Evolutionary conservation across 2,797 vertebrate species (phyloP).

Genomic region (Sphenopsis melanotis): DNA sequence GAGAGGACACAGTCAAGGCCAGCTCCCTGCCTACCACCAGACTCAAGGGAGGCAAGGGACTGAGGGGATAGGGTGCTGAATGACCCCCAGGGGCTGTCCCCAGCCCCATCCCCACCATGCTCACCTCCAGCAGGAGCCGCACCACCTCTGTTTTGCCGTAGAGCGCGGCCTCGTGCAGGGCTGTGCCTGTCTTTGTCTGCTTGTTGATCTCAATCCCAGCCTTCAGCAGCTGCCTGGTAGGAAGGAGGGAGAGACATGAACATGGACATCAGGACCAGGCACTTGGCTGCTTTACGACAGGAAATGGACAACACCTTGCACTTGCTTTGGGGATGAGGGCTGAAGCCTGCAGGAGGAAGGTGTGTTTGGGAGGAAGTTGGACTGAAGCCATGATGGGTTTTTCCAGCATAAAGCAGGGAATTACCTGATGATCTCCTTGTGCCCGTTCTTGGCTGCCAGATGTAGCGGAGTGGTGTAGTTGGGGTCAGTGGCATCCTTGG

Average conservation of each 20-base stretch:
- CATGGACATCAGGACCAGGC: fast-evolving
- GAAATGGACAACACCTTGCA: background rate
- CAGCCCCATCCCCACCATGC: background rate
- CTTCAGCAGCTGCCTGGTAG: constrained; percentile 85
- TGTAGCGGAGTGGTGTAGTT: constrained; percentile 88
- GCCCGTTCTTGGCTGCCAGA: constrained; percentile 89
- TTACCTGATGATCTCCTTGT: constrained; percentile 91
- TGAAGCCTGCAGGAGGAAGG: background rate
- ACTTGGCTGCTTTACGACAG: fast-evolving
- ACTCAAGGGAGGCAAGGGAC: fast-evolving
- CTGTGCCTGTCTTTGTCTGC: constrained; percentile 90
- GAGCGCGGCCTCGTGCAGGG: constrained; percentile 90
- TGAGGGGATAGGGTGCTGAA: fast-evolving
- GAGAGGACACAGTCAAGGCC: background rate
- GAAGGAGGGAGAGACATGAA: background rate
- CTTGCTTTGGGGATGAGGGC: fast-evolving
- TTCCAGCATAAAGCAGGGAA: background rate
- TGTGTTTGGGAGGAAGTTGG: background rate
- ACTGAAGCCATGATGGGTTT: background rate
- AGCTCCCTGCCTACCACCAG: background rate
- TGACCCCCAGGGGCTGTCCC: background rate
- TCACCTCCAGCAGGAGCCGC: constrained; percentile 89
- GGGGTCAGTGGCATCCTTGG: constrained; percentile 79
- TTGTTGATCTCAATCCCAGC: constrained; percentile 94
- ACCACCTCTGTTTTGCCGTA: constrained; percentile 96